phyloP scores from a whole-genome alignment of 53 echinoderm and acorn worm species.

The Stichopus horrens region DNA sequence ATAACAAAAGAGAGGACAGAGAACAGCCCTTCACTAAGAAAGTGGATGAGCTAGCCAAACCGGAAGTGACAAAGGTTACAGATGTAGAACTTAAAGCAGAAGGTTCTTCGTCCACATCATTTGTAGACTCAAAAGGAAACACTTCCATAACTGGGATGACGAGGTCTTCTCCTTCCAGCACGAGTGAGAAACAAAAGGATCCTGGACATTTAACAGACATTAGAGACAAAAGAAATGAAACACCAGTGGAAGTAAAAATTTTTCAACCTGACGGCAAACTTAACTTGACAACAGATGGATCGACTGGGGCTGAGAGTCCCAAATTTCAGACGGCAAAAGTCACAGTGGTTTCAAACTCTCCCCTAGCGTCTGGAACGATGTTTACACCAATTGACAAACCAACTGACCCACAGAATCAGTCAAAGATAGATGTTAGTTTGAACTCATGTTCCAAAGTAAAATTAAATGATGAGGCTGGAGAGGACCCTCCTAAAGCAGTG shows the following conservation, averaged over 20 bases:
- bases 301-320: not conserved
- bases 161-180: not conserved
- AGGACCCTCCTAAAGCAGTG: not conserved
- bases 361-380: conserved; percentile 34
- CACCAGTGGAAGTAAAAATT: no score
- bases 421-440: conserved; percentile 10
- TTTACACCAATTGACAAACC: conserved; percentile 63
- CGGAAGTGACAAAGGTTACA: not conserved
- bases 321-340: conserved; percentile 16
- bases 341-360: conserved; percentile 53
- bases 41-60: not conserved
- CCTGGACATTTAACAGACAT: not conserved
- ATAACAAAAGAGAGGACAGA: not conserved
- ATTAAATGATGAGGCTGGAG: not conserved
- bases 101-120: not conserved
- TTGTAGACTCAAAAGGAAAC: not conserved
- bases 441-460: not conserved
- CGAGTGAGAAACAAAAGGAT: not conserved
- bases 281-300: no score
- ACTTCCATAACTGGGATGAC: not conserved
- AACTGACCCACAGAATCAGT: not conserved
- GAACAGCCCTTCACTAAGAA: not conserved
- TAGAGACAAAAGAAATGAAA: not conserved
- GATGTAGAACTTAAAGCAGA: not conserved
- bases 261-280: no score